Base-by-base conservation (phyloP, 2,113 vertebrate species). In the Neolamprologus devosi region DNA sequence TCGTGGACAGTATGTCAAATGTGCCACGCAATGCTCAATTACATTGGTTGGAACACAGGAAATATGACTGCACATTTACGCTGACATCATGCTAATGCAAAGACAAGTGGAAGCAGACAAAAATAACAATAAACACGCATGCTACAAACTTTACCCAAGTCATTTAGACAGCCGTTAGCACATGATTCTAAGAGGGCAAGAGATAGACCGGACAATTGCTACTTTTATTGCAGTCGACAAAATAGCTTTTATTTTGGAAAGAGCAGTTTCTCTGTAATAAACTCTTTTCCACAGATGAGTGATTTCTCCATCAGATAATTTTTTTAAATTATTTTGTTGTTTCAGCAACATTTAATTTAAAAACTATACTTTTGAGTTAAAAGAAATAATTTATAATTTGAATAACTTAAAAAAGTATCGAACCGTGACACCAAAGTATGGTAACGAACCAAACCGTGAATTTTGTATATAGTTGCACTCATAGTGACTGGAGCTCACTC, bases 151-250 rank as follows among this genome's bases (percentile, higher is more conserved):
- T 60, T 60, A 30, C 26, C 55, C 8, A 28, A 16, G 55, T 28
- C 2, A 58, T 28, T 58, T 58, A 58, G 26, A 58, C 55, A 58
- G 23, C 12, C 4, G 4, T 14, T 26, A 57, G 54, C 23, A 58
- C 55, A 58, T 1, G 13, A 28, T 28, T 58, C 3, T 58, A 58
- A 28, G 13, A 58, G 26, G 55, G 26, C 55, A 58, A 28, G 26
- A 58, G 26, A 58, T 58, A 57, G 21, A 57, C 21, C 13, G 14
- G 57, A 26, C 57, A 60, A 60, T 60, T 30, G 57, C 14, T 30
- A 60, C 26, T 30, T 60, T 60, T 30, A 60, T 60, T 60, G 57
- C 57, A 0, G 57, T 0, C 0, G 8, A 30, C 26, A 6, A 60
- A 30, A 30, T 60, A 17, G 14, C 57, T 60, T 60, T 30, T 60